Percentiles rank a stretch among this genome's conserved stretches.
Conservation (phyloP, 2,888 invertebrate genomes). For the Apotomis capreana region DNA sequence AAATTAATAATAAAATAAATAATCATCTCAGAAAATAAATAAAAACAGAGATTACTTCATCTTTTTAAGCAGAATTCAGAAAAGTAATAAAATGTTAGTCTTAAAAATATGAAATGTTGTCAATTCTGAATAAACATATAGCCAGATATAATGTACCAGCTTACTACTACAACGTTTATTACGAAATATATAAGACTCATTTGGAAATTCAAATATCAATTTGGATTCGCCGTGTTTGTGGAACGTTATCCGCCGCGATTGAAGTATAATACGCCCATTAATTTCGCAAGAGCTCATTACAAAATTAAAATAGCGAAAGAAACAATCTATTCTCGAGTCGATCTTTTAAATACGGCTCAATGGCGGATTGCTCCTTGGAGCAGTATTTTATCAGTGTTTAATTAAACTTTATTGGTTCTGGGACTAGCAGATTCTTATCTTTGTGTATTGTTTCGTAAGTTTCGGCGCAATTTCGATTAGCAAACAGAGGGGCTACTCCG, state of each 20-base stretch:
- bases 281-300: slow-evolving; percentile 5
- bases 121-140: too few species aligned
- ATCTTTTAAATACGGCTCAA: not conserved
- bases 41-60: too few species aligned
- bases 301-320: slow-evolving; percentile 18
- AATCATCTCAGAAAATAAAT: too few species aligned
- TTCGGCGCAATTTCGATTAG: slow-evolving; percentile 25
- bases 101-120: too few species aligned
- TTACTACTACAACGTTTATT: not conserved
- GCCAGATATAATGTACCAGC: too few species aligned
- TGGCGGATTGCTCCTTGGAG: not conserved
- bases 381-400: slow-evolving; percentile 13
- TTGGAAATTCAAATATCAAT: not conserved
- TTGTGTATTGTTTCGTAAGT: slow-evolving; percentile 17
- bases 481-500: slow-evolving; percentile 1
- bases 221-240: not conserved
- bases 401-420: slow-evolving; percentile 20
- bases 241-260: not conserved
- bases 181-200: not conserved
- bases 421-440: slow-evolving; percentile 6
- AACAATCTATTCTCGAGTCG: slow-evolving; percentile 1
- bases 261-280: not conserved
- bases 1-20: too few species aligned
- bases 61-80: too few species aligned
- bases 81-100: too few species aligned